Evolutionary conservation across 2,888 invertebrate genomes (phyloP).

Genomic region (Eueremaeus valkanovi): DNA sequence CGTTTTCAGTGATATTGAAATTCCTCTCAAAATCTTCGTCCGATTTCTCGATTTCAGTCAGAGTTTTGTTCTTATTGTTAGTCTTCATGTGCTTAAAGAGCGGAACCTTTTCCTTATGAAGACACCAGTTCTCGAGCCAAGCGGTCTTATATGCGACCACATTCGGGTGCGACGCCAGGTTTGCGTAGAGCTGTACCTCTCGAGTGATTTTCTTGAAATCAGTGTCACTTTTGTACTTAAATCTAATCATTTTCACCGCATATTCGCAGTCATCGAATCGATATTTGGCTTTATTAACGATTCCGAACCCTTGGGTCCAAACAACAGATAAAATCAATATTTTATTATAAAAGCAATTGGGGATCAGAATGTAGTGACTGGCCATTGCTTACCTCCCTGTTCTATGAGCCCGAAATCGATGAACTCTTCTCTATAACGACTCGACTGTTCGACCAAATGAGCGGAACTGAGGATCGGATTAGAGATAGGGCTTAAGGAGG

Average conservation of each 20-base stretch:
- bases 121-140: conserved; percentile 62
- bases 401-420: conserved; percentile 18
- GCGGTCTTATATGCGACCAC: conserved; percentile 78
- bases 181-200: conserved; percentile 75
- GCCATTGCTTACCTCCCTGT: not conserved
- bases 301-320: conserved; percentile 62
- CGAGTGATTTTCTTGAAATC: conserved; percentile 55
- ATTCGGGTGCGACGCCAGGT: conserved; percentile 67
- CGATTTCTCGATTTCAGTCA: not conserved
- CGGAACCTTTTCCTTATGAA: conserved; percentile 13
- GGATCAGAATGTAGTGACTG: not conserved
- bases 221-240: conserved; percentile 51
- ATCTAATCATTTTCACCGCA: conserved; percentile 68
- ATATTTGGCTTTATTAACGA: conserved; percentile 69
- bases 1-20: not conserved
- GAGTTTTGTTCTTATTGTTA: not conserved
- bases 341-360: not conserved
- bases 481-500: not conserved
- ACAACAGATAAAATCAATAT: not conserved
- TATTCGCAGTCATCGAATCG: conserved; percentile 71
- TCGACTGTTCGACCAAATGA: conserved; percentile 9
- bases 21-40: not conserved
- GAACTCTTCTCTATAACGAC: conserved; percentile 7
- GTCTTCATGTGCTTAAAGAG: conserved; percentile 14
- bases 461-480: not conserved